Percentiles rank a stretch among this genome's conserved stretches.
These are phyloP conservation scores for Fistularia commersonii DNA, from an alignment of 2,797 vertebrate genomes.

Conservation along the genomic window DNA sequence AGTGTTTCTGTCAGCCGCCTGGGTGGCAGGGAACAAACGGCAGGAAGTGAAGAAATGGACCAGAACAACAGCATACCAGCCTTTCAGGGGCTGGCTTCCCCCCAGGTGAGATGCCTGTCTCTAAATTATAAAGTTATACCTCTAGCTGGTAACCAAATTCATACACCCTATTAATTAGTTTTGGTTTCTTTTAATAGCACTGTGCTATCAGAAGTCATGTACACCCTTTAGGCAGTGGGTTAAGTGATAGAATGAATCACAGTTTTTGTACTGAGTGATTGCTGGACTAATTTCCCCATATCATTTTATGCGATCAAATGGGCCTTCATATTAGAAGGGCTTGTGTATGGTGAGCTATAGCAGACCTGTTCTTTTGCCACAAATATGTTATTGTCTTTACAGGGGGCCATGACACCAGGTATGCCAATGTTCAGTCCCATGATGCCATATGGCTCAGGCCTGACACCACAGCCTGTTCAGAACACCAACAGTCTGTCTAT, in stretches of 20 bases:
- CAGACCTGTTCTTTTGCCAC: neutral
- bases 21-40: conserved; percentile 41
- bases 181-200: too few species aligned
- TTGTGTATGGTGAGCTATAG: neutral
- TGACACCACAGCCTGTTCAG: conserved; percentile 94
- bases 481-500: conserved; percentile 92
- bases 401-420: conserved; percentile 95
- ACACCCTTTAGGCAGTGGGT: too few species aligned
- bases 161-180: too few species aligned
- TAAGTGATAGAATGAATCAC: too few species aligned
- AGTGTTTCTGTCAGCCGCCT: conserved; percentile 29
- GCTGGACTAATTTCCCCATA: too few species aligned
- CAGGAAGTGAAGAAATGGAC: conserved; percentile 79
- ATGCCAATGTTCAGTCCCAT: conserved; percentile 95
- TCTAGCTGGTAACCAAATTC: too few species aligned
- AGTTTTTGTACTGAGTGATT: too few species aligned
- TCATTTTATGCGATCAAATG: too few species aligned
- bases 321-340: too few species aligned
- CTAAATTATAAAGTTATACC: conserved; percentile 22
- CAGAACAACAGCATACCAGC: conserved; percentile 94
- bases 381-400: neutral
- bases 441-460: conserved; percentile 97
- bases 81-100: conserved; percentile 96
- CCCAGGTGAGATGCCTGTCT: conserved; percentile 77
- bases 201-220: too few species aligned